Base-by-base conservation (phyloP, 2,888 invertebrate species). In the Stenurella melanura region DNA sequence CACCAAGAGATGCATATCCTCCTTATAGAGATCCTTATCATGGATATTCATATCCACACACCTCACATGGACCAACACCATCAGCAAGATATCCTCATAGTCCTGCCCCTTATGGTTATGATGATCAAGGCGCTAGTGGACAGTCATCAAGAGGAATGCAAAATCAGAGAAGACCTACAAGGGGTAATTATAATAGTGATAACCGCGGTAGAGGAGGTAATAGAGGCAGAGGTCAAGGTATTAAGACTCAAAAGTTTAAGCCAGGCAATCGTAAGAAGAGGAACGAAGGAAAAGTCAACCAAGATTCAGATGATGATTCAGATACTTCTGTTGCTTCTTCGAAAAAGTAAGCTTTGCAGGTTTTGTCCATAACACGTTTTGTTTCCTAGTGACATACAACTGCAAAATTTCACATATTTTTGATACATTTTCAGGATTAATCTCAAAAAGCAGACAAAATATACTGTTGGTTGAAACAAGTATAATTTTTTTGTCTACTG, bases 231-330 rank as follows among this genome's bases (percentile, higher is more conserved):
- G 67, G 67, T 15, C 12, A 17, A 15, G 56, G 64, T 9, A 50
- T 17, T 21, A 63, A 61, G 9, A 10, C 26, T 0, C 63, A 38
- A 21, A 63, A 38, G 4, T 63, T 63, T 21, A 63, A 63, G 17
- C 30, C 17, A 34, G 17, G 38, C 11, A 69, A 73, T 57, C 69
- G 67, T 58, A 78, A 73, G 38, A 74, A 56, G 42, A 57, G 61
- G 11, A 71, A 77, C 18, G 71, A 74, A 18, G 21, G 54, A 15
- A 75, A 57, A 30, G 64, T 21, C 11, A 63, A 70, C 18, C 68
- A 72, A 34, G 80, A 77, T 38, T 75, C 78, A 19, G 80, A 80
- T 18, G 50, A 50, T n/a, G 50, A 50, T 50, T 77, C 75, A 2
- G 73, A 74, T 68, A 67, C 80, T n/a, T 76, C 78, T 11, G 75